Conservation (phyloP, 2,888 invertebrate species). For the Lacanobia oleracea region DNA sequence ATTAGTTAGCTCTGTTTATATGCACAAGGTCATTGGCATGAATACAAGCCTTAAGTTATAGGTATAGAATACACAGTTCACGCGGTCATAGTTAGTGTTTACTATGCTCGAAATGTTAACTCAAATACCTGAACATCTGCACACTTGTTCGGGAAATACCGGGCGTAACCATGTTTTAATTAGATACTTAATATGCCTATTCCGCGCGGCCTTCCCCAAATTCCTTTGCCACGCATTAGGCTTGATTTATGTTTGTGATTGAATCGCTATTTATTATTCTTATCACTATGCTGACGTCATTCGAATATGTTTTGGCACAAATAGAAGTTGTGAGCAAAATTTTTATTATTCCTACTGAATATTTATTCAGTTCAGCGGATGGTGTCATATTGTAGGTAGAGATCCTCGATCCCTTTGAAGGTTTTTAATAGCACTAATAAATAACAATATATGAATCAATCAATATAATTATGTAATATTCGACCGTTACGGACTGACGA, state of each 20-base stretch:
- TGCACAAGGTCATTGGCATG: too few species aligned
- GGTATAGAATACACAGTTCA: too few species aligned
- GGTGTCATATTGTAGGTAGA: not conserved
- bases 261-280: not conserved
- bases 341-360: slow-evolving; percentile 3
- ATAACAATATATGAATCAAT: too few species aligned
- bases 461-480: too few species aligned
- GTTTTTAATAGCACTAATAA: too few species aligned
- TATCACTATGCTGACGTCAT: slow-evolving; percentile 14
- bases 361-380: not conserved
- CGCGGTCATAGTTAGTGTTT: too few species aligned
- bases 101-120: too few species aligned
- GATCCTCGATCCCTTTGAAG: too few species aligned
- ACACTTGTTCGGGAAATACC: not conserved
- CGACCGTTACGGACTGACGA: too few species aligned
- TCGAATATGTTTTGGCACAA: not conserved
- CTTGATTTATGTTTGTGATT: not conserved
- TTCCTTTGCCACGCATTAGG: not conserved
- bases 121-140: not conserved
- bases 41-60: too few species aligned
- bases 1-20: too few species aligned
- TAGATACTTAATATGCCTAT: not conserved
- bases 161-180: not conserved
- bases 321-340: not conserved
- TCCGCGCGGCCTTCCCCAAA: not conserved